Percentiles rank a stretch among this genome's conserved stretches.
These are phyloP conservation scores for Spilogale gracilis DNA, from an alignment of 2,113 vertebrate genomes.

Conservation along the genomic window DNA sequence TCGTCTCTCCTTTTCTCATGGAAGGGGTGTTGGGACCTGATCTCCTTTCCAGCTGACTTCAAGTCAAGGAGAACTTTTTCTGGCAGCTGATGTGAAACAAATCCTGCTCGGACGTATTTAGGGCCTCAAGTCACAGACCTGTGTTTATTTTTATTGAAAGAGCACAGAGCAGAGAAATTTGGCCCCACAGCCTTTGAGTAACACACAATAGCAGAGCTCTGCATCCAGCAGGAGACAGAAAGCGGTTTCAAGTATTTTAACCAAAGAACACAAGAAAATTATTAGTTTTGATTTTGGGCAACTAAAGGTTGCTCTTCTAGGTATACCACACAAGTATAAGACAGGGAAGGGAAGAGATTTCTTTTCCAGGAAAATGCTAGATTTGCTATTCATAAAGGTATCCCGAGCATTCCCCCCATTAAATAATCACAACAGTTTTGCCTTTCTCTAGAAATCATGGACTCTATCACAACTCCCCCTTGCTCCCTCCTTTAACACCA, in stretches of 20 bases:
- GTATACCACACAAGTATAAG: not conserved
- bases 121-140: constrained; percentile 25
- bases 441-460: not conserved
- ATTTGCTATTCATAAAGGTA: constrained; percentile 33
- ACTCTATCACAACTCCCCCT: not conserved
- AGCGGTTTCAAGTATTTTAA: constrained; percentile 34
- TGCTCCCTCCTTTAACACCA: not conserved
- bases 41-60: not conserved
- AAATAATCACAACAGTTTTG: not conserved
- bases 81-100: constrained; percentile 61
- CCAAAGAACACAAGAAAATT: not conserved
- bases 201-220: not conserved
- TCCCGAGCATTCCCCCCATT: not conserved
- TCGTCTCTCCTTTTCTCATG: not conserved
- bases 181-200: not conserved
- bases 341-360: not conserved
- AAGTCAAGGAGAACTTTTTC: constrained; percentile 41
- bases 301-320: constrained; percentile 24
- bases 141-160: constrained; percentile 60
- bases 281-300: constrained; percentile 21
- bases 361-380: not conserved
- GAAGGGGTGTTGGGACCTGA: not conserved
- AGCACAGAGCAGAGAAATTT: constrained; percentile 6
- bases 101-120: constrained; percentile 1
- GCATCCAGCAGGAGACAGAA: not conserved